These are phyloP conservation scores for Yponomeuta cagnagella DNA, from an alignment of 2,888 invertebrate species.

Conservation along the genomic window DNA sequence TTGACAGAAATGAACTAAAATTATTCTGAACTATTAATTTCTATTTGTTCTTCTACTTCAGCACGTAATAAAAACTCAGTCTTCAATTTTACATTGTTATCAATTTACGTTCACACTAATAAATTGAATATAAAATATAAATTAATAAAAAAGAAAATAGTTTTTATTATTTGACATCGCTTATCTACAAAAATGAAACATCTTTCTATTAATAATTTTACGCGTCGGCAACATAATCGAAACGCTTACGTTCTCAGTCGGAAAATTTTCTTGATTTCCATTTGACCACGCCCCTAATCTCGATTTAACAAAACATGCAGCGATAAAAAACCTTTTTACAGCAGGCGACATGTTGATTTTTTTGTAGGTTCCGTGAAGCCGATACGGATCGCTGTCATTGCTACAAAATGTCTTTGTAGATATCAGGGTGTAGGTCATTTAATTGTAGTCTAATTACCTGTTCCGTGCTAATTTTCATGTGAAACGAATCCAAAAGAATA, in stretches of 20 bases:
- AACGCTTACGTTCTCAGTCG: constrained; percentile 14
- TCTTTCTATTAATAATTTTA: not conserved
- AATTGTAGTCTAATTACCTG: constrained; percentile 65
- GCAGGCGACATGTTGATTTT: constrained; percentile 75
- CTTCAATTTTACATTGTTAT: too few relatives aligned
- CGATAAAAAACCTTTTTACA: constrained; percentile 61
- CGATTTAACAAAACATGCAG: constrained; percentile 53
- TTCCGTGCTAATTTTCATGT: constrained; percentile 64
- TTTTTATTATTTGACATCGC: too few relatives aligned
- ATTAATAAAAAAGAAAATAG: too few relatives aligned
- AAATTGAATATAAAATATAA: too few relatives aligned
- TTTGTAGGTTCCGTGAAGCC: constrained; percentile 74
- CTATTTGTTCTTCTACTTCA: too few relatives aligned
- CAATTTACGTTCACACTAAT: too few relatives aligned
- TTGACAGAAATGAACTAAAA: too few relatives aligned
- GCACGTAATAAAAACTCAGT: too few relatives aligned
- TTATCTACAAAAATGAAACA: not conserved
- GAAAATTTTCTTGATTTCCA: constrained; percentile 15
- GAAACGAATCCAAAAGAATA: constrained; percentile 54
- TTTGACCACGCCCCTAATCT: constrained; percentile 49
- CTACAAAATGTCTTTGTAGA: constrained; percentile 75
- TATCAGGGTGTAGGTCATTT: constrained; percentile 75
- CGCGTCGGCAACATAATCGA: constrained; percentile 12
- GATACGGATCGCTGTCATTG: constrained; percentile 74
- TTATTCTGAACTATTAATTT: too few relatives aligned